Conservation (phyloP, 2,113 vertebrate species). For the Cichladusa arquata region DNA sequence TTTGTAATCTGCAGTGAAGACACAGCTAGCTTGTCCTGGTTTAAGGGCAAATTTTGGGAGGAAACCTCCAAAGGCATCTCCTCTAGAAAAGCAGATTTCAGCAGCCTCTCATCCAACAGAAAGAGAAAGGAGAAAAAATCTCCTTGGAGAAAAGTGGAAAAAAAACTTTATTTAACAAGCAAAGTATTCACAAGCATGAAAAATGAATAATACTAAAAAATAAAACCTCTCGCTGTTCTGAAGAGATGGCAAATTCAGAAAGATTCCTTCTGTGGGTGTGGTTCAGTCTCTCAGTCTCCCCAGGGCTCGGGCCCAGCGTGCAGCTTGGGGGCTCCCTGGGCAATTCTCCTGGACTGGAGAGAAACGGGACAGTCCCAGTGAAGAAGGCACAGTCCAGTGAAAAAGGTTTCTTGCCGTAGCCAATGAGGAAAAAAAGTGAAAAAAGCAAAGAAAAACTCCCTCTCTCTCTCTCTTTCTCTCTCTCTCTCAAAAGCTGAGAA, state of each 20-base stretch:
- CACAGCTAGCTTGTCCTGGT: background rate
- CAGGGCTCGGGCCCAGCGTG: accelerated
- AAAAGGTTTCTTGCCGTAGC: accelerated
- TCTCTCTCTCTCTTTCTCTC: too few species aligned
- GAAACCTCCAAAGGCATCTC: background rate
- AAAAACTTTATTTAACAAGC: background rate
- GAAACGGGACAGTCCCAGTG: background rate
- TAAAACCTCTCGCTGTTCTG: background rate
- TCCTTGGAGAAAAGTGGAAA: background rate
- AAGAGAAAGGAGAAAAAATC: background rate
- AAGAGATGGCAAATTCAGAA: background rate
- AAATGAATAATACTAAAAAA: background rate
- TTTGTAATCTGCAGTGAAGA: background rate
- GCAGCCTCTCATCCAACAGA: background rate
- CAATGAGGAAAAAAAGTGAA: background rate
- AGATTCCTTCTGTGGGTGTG: too few species aligned
- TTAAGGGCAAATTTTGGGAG: background rate
- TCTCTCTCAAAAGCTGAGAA: background rate
- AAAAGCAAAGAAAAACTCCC: background rate
- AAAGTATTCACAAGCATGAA: background rate
- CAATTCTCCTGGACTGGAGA: background rate
- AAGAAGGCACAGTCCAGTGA: background rate
- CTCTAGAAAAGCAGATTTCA: background rate
- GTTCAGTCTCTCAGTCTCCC: background rate
- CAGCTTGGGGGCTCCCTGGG: accelerated